Conservation (phyloP, 2,888 invertebrate species). For the Caenorhabditis afra region DNA sequence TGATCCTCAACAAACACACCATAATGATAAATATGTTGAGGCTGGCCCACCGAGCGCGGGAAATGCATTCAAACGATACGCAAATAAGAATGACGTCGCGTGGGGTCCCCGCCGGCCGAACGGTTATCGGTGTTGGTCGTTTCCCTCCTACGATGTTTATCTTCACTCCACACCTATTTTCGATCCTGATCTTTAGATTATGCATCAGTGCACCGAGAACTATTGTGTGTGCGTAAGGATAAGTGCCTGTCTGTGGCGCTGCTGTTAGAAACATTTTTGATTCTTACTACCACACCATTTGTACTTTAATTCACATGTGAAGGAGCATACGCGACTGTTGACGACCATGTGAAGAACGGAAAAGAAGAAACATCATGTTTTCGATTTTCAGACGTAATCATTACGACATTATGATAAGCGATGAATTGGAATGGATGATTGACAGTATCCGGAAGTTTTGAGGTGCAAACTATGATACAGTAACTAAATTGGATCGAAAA, state of each 20-base stretch:
- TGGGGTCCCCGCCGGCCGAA: conserved; percentile 13
- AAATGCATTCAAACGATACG: conserved; percentile 18
- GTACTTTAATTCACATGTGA: neutral
- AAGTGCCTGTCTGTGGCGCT: neutral
- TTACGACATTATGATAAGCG: neutral
- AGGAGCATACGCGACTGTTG: neutral
- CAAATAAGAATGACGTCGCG: conserved; percentile 50
- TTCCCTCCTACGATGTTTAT: conserved; percentile 21
- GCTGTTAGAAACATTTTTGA: neutral
- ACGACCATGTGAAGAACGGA: no score
- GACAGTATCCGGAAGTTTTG: conserved; percentile 19
- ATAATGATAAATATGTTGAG: conserved; percentile 48
- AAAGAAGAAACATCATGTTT: neutral
- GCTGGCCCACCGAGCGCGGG: conserved; percentile 11
- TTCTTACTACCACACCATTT: neutral
- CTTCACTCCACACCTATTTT: conserved; percentile 33
- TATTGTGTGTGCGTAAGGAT: neutral
- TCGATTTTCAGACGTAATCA: neutral
- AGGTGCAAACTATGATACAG: neutral
- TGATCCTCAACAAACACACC: conserved; percentile 42
- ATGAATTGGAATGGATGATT: conserved; percentile 6
- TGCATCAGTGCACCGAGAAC: conserved; percentile 6
- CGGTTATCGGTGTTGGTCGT: conserved; percentile 18
- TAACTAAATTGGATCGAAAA: neutral
- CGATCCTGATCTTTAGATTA: conserved; percentile 26